phyloP scores from a whole-genome alignment of 2,113 vertebrate genomes.

The Puffinus mauretanicus region DNA sequence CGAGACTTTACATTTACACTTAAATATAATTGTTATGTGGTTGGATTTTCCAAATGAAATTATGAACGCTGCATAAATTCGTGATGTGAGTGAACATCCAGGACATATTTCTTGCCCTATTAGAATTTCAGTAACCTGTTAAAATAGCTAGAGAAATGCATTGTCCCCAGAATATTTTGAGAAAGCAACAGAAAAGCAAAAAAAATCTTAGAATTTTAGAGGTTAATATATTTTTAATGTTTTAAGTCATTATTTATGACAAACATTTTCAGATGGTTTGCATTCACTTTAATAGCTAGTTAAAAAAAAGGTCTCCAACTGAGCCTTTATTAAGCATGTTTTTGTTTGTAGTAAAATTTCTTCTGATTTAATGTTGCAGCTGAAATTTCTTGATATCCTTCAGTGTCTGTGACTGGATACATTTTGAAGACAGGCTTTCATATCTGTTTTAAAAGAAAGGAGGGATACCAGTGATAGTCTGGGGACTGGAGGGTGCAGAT shows the following conservation, averaged over 20 bases:
- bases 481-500: not conserved
- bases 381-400: slow-evolving; percentile 44
- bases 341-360: slow-evolving; percentile 21
- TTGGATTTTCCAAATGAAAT: not conserved
- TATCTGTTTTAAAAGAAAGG: slow-evolving; percentile 52
- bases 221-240: not conserved
- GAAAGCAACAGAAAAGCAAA: not conserved
- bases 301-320: slow-evolving; percentile 16
- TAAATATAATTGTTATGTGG: not conserved
- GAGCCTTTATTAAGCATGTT: not conserved
- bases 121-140: not conserved
- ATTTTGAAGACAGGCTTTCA: slow-evolving; percentile 62
- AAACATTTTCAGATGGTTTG: slow-evolving; percentile 2
- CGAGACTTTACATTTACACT: not conserved
- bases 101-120: not conserved
- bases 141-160: not conserved
- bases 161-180: not conserved
- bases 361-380: slow-evolving; percentile 23
- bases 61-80: not conserved
- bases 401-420: slow-evolving; percentile 34
- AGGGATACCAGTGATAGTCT: slow-evolving; percentile 8
- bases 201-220: not conserved
- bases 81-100: not conserved
- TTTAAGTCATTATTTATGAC: not conserved
- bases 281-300: not conserved